Evolutionary conservation across 2,113 vertebrate species (phyloP).

Genomic region (Galeopterus variegatus): DNA sequence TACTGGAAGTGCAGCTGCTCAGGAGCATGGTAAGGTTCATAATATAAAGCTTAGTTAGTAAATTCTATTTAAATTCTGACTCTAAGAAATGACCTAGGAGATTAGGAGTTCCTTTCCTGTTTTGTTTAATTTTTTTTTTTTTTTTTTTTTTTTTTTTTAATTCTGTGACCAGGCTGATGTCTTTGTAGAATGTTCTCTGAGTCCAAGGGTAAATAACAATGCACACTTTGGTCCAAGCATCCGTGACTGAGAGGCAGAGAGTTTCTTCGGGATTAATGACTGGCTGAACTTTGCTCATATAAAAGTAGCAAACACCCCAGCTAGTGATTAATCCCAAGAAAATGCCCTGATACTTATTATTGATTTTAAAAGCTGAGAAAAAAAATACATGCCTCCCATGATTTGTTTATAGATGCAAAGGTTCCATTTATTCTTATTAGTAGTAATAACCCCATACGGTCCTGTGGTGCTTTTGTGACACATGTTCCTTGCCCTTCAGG

Average conservation of each 20-base stretch:
- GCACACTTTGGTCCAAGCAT: neutral
- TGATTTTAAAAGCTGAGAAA: conserved; percentile 62
- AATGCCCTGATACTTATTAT: conserved; percentile 51
- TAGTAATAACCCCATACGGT: conserved; percentile 36
- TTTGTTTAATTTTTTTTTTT: neutral
- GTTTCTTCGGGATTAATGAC: neutral
- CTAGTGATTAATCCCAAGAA: conserved; percentile 60
- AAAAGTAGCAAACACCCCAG: conserved; percentile 18
- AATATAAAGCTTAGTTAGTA: neutral
- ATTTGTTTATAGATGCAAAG: conserved; percentile 51
- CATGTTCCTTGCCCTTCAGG: neutral
- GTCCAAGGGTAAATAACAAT: neutral
- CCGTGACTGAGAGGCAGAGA: neutral
- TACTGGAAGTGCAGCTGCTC: neutral
- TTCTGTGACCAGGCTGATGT: neutral
- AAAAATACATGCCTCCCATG: neutral
- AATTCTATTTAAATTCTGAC: conserved; percentile 10
- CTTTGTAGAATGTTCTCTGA: neutral
- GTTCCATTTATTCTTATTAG: conserved; percentile 61
- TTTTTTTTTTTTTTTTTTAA: neutral
- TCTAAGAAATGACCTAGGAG: neutral
- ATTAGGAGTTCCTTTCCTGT: neutral
- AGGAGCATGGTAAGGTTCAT: neutral
- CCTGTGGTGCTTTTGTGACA: neutral
- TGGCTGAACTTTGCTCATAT: neutral